Evolutionary conservation across 2,113 vertebrate genomes (phyloP).

Genomic region (Loxodonta africana): DNA sequence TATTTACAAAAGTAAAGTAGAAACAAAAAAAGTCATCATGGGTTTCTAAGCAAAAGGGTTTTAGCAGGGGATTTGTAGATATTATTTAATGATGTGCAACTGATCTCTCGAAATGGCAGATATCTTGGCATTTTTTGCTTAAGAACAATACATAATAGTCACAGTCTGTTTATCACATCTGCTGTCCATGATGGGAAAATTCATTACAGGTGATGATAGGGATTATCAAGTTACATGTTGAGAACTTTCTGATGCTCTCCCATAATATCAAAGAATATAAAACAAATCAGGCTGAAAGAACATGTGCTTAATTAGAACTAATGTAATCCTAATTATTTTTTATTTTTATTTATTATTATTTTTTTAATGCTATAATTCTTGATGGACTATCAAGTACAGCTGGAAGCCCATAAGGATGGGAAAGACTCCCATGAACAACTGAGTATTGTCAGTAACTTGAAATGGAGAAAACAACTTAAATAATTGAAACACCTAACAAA

Average conservation of each 20-base stretch:
- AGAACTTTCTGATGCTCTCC: constrained; percentile 1
- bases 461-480: constrained; percentile 17
- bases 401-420: background rate
- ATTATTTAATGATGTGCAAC: background rate
- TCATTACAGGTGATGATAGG: background rate
- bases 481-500: background rate
- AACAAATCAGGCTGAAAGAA: background rate
- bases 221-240: background rate
- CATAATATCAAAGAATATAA: background rate
- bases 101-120: background rate
- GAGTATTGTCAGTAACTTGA: background rate
- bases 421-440: background rate
- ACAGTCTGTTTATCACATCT: background rate
- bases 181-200: constrained; percentile 7
- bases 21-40: background rate
- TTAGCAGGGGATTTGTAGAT: background rate
- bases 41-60: background rate
- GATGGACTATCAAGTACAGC: background rate
- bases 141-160: background rate
- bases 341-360: background rate
- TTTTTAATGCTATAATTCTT: background rate
- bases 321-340: background rate
- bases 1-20: background rate
- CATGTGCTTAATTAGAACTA: constrained; percentile 24
- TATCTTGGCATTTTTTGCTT: background rate